phyloP scores from a whole-genome alignment of 2,797 vertebrate genomes.

The Malurus leucopterus region DNA sequence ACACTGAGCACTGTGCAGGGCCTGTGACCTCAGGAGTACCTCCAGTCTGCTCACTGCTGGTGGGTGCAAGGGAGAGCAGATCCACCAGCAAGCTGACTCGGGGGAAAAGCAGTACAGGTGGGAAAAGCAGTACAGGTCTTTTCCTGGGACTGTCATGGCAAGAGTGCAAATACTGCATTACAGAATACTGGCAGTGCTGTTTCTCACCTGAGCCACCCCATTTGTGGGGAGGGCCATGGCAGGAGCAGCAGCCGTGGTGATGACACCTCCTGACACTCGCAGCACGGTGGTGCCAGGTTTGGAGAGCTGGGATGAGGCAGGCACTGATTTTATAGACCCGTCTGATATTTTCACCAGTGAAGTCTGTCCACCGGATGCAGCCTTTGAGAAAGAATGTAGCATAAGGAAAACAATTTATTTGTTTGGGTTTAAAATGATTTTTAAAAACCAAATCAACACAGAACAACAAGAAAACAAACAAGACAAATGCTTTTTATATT shows the following conservation, averaged over 20 bases:
- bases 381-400: constrained; percentile 52
- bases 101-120: neutral
- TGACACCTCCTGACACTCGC: constrained; percentile 91
- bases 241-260: constrained; percentile 84
- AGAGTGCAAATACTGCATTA: fast-evolving
- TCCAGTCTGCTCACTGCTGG: neutral
- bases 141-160: neutral
- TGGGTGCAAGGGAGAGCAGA: neutral
- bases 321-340: constrained; percentile 86
- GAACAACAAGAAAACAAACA: neutral
- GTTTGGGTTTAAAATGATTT: neutral
- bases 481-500: neutral
- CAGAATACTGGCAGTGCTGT: neutral
- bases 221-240: constrained; percentile 71
- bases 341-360: constrained; percentile 93
- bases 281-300: constrained; percentile 92
- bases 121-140: neutral
- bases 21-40: neutral
- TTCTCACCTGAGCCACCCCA: constrained; percentile 79
- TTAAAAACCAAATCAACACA: neutral
- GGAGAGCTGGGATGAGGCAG: constrained; percentile 83
- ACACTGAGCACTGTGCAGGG: neutral
- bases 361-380: constrained; percentile 74
- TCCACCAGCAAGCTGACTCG: neutral
- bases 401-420: neutral